phyloP scores from a whole-genome alignment of 2,113 vertebrate genomes.

The Arothron firmamentum region DNA sequence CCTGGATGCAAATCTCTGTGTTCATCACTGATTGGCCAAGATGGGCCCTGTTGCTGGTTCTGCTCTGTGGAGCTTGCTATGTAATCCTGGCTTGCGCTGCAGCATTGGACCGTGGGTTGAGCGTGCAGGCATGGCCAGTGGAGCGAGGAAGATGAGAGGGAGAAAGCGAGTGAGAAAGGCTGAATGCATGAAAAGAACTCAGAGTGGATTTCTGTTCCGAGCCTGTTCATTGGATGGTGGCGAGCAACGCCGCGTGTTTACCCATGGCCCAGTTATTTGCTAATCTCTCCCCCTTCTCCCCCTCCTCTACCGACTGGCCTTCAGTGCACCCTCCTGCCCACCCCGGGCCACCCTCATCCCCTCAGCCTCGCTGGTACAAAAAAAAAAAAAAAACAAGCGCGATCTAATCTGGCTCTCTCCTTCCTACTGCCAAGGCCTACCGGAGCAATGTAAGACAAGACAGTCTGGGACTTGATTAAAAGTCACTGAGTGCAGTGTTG shows the following conservation, averaged over 20 bases:
- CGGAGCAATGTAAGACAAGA: constrained; percentile 27
- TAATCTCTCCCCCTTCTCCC: constrained; percentile 48
- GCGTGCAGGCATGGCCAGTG: constrained; percentile 56
- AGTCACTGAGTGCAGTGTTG: constrained; percentile 34
- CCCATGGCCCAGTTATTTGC: constrained; percentile 75
- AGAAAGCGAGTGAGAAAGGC: constrained; percentile 28
- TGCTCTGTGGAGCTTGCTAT: constrained; percentile 35
- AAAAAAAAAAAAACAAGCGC: constrained; percentile 52
- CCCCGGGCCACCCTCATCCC: constrained; percentile 41
- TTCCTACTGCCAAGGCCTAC: constrained; percentile 58
- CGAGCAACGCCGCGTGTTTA: constrained; percentile 59
- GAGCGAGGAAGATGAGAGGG: constrained; percentile 43
- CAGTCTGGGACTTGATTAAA: constrained; percentile 49
- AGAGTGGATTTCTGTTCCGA: constrained; percentile 51
- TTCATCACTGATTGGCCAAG: constrained; percentile 38
- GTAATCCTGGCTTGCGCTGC: constrained; percentile 42
- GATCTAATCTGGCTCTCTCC: constrained; percentile 61
- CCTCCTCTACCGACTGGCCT: constrained; percentile 52
- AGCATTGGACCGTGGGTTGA: constrained; percentile 59
- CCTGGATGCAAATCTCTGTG: constrained; percentile 34
- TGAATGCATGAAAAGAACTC: constrained; percentile 55
- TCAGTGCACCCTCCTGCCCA: constrained; percentile 43
- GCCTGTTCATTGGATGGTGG: constrained; percentile 59
- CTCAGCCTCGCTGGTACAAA: constrained; percentile 37
- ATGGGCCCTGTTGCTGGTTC: constrained; percentile 37